Evolutionary conservation across 2,888 invertebrate genomes (phyloP).

Genomic region (Synergus laeviventris): DNA sequence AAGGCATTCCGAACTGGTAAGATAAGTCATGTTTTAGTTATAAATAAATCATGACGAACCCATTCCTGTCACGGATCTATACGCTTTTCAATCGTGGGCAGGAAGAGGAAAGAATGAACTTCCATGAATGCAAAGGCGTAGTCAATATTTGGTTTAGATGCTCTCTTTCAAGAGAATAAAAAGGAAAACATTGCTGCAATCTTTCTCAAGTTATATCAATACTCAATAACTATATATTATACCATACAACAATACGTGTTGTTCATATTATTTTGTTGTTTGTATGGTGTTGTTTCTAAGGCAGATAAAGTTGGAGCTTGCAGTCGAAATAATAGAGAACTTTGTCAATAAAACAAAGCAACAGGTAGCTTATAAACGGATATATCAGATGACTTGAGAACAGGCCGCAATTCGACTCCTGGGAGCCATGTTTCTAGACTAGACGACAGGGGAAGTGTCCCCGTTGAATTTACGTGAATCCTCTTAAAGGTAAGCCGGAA

Average conservation of each 20-base stretch:
- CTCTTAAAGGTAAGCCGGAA: background rate
- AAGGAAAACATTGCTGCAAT: background rate
- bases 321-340: slow-evolving; percentile 21
- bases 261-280: no score
- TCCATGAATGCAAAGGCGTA: slow-evolving; percentile 8
- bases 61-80: background rate
- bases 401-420: slow-evolving; percentile 27
- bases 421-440: slow-evolving; percentile 8
- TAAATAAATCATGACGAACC: slow-evolving; percentile 19
- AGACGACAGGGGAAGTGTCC: background rate
- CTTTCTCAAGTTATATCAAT: no score
- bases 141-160: background rate
- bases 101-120: background rate
- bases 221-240: no score
- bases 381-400: slow-evolving; percentile 36
- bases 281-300: no score
- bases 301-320: background rate
- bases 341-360: slow-evolving; percentile 36
- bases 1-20: background rate
- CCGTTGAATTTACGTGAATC: background rate
- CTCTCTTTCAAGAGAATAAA: background rate
- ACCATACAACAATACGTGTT: no score
- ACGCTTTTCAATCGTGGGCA: slow-evolving; percentile 1
- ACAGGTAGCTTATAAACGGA: slow-evolving; percentile 30
- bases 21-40: slow-evolving; percentile 25